Conservation (phyloP, 2,113 vertebrate genomes). For the Poecile atricapillus region DNA sequence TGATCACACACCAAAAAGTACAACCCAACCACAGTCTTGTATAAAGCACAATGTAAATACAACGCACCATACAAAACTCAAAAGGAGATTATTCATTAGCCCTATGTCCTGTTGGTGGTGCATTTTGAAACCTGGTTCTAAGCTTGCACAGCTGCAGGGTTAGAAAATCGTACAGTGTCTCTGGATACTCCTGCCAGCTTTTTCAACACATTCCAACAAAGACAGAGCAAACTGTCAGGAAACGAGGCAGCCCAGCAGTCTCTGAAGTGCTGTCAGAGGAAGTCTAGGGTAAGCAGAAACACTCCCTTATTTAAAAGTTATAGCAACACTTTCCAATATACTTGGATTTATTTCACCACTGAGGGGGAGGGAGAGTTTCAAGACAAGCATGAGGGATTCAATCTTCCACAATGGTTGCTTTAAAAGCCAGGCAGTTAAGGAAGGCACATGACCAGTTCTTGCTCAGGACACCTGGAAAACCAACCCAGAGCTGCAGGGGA, state of each 20-base stretch:
- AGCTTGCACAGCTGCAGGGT: no score
- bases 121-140: no score
- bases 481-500: background rate
- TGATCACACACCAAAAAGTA: background rate
- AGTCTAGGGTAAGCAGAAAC: accelerated
- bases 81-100: background rate
- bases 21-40: no score
- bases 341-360: background rate
- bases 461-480: background rate
- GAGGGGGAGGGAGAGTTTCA: accelerated
- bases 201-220: background rate
- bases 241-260: accelerated
- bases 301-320: background rate
- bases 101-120: no score
- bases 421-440: background rate
- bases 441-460: background rate
- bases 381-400: background rate
- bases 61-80: background rate
- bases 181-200: background rate
- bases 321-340: background rate
- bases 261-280: background rate
- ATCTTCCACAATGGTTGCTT: background rate
- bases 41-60: background rate
- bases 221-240: background rate
- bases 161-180: background rate